phyloP scores from a whole-genome alignment of 1,140 invertebrate genomes.

The Chelonus insularis region DNA sequence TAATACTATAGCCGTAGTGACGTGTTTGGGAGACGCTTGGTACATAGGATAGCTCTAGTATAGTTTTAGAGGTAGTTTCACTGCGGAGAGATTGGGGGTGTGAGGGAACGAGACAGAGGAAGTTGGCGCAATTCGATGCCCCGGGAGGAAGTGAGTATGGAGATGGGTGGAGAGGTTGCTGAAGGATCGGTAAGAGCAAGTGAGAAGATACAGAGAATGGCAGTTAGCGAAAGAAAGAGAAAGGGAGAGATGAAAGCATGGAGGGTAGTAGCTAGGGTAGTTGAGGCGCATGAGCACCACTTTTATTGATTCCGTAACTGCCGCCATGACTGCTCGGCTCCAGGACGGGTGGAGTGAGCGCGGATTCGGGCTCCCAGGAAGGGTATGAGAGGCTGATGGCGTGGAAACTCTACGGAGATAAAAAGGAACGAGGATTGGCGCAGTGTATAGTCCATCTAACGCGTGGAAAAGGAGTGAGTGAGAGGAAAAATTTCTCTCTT shows the following conservation, averaged over 20 bases:
- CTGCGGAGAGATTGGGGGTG: slow-evolving; percentile 34
- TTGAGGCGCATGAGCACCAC: slow-evolving; percentile 62
- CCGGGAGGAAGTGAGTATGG: slow-evolving; percentile 23
- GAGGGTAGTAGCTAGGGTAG: slow-evolving; percentile 54
- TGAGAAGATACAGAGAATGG: slow-evolving; percentile 12
- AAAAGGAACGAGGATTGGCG: slow-evolving; percentile 59
- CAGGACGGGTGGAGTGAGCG: slow-evolving; percentile 41
- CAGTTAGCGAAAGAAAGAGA: slow-evolving; percentile 14
- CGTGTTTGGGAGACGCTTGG: slow-evolving; percentile 42
- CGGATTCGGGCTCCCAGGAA: slow-evolving; percentile 29
- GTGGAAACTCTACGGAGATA: slow-evolving; percentile 62
- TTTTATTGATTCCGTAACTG: slow-evolving; percentile 63
- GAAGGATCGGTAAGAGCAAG: neutral
- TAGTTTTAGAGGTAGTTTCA: slow-evolving; percentile 56
- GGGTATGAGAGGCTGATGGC: slow-evolving; percentile 52
- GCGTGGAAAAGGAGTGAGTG: slow-evolving; percentile 25
- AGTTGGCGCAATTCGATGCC: slow-evolving; percentile 53
- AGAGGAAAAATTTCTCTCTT: slow-evolving; percentile 11
- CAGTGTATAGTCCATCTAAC: slow-evolving; percentile 36
- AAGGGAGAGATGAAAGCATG: slow-evolving; percentile 33
- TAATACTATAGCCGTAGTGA: slow-evolving; percentile 22
- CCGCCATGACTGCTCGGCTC: slow-evolving; percentile 57
- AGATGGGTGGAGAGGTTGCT: slow-evolving; percentile 21
- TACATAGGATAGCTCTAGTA: slow-evolving; percentile 50
- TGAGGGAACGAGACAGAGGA: slow-evolving; percentile 31